phyloP scores from a whole-genome alignment of 1,140 invertebrate genomes.

The Carposina sasakii region DNA sequence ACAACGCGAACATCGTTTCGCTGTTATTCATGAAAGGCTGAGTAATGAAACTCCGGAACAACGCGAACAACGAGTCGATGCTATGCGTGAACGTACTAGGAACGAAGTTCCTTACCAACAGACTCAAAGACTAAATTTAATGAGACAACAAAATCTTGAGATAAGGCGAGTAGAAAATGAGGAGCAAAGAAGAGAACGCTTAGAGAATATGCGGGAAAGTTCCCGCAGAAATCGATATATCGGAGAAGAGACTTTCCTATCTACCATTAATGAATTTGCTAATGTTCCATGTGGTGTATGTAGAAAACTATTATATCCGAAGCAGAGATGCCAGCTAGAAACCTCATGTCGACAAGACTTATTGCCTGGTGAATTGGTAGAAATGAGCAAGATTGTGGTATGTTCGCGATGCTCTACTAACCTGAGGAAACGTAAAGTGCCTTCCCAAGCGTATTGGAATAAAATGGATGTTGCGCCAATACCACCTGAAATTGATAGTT shows the following conservation, averaged over 20 bases:
- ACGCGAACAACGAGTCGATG: neutral
- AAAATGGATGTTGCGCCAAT: no score
- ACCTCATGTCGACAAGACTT: conserved; percentile 2
- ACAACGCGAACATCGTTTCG: no score
- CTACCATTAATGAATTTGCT: conserved; percentile 2
- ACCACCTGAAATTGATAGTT: no score
- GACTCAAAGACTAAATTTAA: conserved; percentile 1
- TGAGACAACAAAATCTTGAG: conserved; percentile 1
- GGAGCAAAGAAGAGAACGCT: conserved; percentile 1
- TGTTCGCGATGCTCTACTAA: neutral
- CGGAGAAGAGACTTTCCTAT: neutral
- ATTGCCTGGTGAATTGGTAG: conserved; percentile 3
- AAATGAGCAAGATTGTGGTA: conserved; percentile 6
- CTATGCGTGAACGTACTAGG: neutral
- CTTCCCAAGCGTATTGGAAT: no score
- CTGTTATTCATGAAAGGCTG: no score
- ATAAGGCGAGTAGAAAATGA: neutral
- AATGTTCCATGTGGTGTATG: conserved; percentile 1
- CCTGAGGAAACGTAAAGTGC: neutral
- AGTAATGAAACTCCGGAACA: neutral
- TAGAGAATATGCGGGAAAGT: neutral
- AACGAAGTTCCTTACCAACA: neutral
- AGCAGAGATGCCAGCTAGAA: neutral
- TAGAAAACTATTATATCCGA: neutral
- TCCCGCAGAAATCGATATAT: neutral